Percentiles rank a stretch among this genome's conserved stretches.
Evolutionary conservation across 2,797 vertebrate species (phyloP).

Genomic region (Steatocranus sp.): DNA sequence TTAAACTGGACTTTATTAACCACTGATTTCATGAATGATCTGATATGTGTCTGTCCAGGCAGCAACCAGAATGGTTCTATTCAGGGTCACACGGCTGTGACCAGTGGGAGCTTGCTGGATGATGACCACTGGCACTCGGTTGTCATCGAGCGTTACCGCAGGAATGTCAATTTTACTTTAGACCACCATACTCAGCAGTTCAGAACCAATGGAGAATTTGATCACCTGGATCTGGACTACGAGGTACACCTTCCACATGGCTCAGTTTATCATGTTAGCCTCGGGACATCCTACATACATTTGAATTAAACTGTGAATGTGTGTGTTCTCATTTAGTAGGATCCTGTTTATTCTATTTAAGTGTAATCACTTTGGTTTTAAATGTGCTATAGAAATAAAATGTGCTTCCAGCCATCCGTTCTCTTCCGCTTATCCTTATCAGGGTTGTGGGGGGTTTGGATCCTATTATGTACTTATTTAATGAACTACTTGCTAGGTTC

Average conservation of each 20-base stretch:
- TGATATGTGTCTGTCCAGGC: conserved; percentile 61
- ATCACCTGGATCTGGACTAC: conserved; percentile 92
- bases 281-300: not conserved
- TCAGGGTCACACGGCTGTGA: conserved; percentile 88
- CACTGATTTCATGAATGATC: not conserved
- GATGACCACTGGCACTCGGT: conserved; percentile 97
- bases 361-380: not conserved
- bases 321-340: not conserved
- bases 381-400: not conserved
- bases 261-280: not conserved
- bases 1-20: not conserved
- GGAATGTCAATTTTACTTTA: conserved; percentile 91
- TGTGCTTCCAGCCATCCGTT: not conserved
- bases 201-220: conserved; percentile 95
- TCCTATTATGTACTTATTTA: not conserved
- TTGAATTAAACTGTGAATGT: not conserved
- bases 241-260: conserved; percentile 74
- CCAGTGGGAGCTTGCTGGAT: conserved; percentile 89
- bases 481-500: accelerated
- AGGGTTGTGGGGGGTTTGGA: not conserved
- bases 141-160: conserved; percentile 85
- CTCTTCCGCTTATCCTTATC: not conserved
- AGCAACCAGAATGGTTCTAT: conserved; percentile 95
- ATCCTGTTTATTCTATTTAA: not conserved
- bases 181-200: conserved; percentile 88